Evolutionary conservation across 1,140 invertebrate species (phyloP), one percentile per base, ranked within the genome.

Genomic region (Caerostris darwini): DNA sequence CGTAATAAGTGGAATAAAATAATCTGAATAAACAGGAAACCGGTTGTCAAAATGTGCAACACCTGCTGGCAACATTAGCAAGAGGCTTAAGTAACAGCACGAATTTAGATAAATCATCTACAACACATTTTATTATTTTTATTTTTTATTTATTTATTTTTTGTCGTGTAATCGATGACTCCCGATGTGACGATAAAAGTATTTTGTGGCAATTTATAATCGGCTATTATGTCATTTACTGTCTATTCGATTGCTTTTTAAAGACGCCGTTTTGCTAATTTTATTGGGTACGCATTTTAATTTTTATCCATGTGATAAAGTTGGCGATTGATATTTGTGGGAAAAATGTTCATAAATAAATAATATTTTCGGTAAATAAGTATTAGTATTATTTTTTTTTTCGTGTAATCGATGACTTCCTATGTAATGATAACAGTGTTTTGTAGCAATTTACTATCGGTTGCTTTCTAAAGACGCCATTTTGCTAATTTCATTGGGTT

Each of bases 1-100:
- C 8, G 50, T 53, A 77, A 77, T 77, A 71, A 71, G 19, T 71
- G 7, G 19, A 71, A 50, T 7, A 53, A 77, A 77, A 53, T 12
- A 50, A 50, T 50, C 53, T 50, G 34, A 53, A 77, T 1, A 34
- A 12, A 50, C 71, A 77, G 71, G 71, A 77, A 77, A 77, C 71
- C 71, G 71, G 71, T 77, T 77, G 71, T 77, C 71, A 77, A 77
- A 77, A 77, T 50, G 8, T 10, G 34, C 71, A 77, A 77, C 71
- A 77, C 71, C 71, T 77, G 71, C 71, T 12, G 5, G 34, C 8
- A 10, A 77, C 50, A 77, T 77, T 77, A 77, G 14, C 71, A 12
- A 77, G 12, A 19, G 71, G 34, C 71, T 77, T 77, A 77, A 50
- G 53, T 77, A 50, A 53, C 71, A 12, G 71, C 10, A 77, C 34